Evolutionary conservation across 2,797 vertebrate genomes (phyloP), one percentile per base, ranked within the genome.

Genomic region (Chelidonichthys spinosus): DNA sequence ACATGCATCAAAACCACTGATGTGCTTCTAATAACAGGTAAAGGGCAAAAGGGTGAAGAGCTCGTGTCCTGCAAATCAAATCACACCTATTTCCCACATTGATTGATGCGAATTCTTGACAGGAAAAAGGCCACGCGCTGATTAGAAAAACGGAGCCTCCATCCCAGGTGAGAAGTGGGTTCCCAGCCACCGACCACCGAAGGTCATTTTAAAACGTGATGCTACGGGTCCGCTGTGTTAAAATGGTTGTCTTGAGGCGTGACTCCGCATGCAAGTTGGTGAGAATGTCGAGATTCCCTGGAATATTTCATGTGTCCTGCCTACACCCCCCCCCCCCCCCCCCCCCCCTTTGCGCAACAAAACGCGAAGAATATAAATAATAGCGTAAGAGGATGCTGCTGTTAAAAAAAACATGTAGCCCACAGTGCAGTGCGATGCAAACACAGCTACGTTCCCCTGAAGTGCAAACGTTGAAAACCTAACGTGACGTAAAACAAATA

Each of bases 141-240:
- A 52, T 73, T 65, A 64, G 44, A 61, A 81, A 79, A 75, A 1
- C 25, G 61, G 83, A 79, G 84, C 37, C 70, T 67, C 77, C 55
- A 78, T 81, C 85, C 78, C 90, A 90, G 92, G 91, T 92, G 90
- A 89, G 79, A 79, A 89, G 76, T 62, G 25, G 4, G 86, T 91
- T 83, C 84, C 74, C 81, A 76, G 76, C 84, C 82, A 80, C 40
- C 63, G 67, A 90, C 81, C 86, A 89, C 78, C 93, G 94, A 94
- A 94, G 94, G 94, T 95, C 94, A 94, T 93, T 84, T 89, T 86
- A 81, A 84, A 90, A 79, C 72, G 63, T 60, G 83, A 84, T 80
- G 83, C 79, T 80, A 63, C 62, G 72, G 55, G 79, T 56, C 62
- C 78, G 70, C 73, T 76, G 39, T 61, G 74, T 85, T 85, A 76